A percentile compares a stretch with the other conserved stretches of the same genome.
These are phyloP conservation scores for Cervus canadensis DNA, from an alignment of 2,113 vertebrate species.

Conservation along the genomic window DNA sequence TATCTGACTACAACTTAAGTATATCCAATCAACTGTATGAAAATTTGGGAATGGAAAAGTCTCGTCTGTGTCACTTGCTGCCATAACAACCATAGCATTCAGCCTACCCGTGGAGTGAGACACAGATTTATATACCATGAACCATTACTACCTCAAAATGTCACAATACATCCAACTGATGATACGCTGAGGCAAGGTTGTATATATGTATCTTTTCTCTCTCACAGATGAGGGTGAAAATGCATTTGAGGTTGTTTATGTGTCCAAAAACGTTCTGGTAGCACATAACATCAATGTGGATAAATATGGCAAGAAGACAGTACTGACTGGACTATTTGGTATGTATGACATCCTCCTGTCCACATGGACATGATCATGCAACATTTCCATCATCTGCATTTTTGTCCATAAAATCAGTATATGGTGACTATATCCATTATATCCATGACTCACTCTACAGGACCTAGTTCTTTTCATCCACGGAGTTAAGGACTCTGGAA, in stretches of 20 bases:
- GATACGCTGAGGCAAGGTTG: not conserved
- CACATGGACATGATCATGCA: rapidly evolving
- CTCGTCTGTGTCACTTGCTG: no score
- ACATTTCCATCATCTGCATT: rapidly evolving
- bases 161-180: not conserved
- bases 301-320: not conserved
- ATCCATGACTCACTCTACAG: no score
- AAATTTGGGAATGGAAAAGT: no score
- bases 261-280: not conserved
- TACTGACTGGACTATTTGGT: not conserved
- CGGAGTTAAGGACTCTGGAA: no score
- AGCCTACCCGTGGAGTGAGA: no score
- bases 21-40: no score
- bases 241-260: not conserved
- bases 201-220: not conserved
- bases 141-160: not conserved
- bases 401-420: not conserved
- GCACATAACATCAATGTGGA: not conserved
- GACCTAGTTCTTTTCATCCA: not conserved
- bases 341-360: not conserved
- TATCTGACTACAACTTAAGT: not conserved
- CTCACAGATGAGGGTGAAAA: not conserved
- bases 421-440: no score
- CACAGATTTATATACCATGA: rapidly evolving
- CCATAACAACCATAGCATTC: no score